phyloP scores from a whole-genome alignment of 2,113 vertebrate species.

The Gambusia affinis region DNA sequence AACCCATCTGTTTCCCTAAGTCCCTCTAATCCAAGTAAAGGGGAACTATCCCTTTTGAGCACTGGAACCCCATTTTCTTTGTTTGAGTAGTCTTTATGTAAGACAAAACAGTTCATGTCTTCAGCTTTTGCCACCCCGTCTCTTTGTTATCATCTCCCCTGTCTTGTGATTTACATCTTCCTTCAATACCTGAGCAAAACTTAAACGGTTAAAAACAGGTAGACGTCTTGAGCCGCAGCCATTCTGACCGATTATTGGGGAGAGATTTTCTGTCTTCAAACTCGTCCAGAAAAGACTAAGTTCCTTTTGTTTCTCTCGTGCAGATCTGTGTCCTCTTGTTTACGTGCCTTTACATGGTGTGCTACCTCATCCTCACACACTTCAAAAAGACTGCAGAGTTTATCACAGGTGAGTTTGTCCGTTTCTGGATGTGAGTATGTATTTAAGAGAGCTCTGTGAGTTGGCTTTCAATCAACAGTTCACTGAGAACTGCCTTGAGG shows the following conservation, averaged over 20 bases:
- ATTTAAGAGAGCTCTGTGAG: background rate
- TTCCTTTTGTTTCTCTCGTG: background rate
- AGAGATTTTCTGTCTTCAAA: background rate
- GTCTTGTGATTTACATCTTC: background rate
- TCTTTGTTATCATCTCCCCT: background rate
- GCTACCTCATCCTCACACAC: constrained; percentile 90
- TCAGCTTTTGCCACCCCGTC: background rate
- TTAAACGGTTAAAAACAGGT: background rate
- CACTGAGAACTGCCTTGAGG: constrained; percentile 21
- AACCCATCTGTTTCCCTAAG: constrained; percentile 22
- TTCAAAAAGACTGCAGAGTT: constrained; percentile 95
- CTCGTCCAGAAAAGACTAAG: background rate
- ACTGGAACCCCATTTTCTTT: constrained; percentile 40
- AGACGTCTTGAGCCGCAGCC: background rate
- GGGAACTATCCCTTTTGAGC: background rate
- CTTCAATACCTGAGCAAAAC: background rate
- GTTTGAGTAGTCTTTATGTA: constrained; percentile 59
- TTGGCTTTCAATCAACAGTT: constrained; percentile 2
- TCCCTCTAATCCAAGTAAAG: constrained; percentile 23
- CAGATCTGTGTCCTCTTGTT: constrained; percentile 96
- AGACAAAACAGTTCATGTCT: constrained; percentile 1
- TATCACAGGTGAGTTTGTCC: constrained; percentile 82
- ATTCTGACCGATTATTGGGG: background rate
- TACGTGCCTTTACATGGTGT: constrained; percentile 90
- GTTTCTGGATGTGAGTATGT: background rate